Evolutionary conservation across 2,797 vertebrate species (phyloP), one percentile per base, ranked within the genome.

Genomic region (Erethizon dorsatum): DNA sequence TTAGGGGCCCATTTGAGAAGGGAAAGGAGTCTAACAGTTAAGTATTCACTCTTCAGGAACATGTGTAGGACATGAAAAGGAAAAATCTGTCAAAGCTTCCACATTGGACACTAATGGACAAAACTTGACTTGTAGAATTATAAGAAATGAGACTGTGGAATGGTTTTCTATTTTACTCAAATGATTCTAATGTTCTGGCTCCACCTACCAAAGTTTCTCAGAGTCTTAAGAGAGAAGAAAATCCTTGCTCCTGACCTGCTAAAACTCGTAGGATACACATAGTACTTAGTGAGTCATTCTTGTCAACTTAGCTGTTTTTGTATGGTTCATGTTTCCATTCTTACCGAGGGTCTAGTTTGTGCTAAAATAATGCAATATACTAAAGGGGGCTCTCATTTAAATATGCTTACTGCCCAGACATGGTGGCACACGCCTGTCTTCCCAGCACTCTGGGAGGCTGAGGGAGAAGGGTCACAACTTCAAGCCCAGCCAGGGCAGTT

Each of bases 121-220:
- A 75, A 88, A 69, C 26, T 28, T 90, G 28, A 45, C 12, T 88
- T 57, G 52, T 47, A 83, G 78, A 15, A 93, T 3, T 5, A 2
- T 79, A 83, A 97, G 33, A 96, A 45, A 59, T 50, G 37, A 89
- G 12, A 13, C 33, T 26, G 11, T 89, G 63, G 4, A 88, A 77
- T 52, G 11, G 22, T 61, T 96, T 95, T 77, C 18, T 52, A 47
- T 88, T 90, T 92, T 88, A 92, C 8, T 65, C 54, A 94, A 63
- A 80, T 89, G 45, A 88, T 77, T 82, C 13, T 50, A 77, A 15
- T 85, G 37, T 91, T 80, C 33, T 93, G 73, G 9, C 15, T 33
- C 9, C n/a, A 85, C 17, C 41, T 4, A 80, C 15, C 75, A 37
- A 80, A 85, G 67, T 69, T 47, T 88, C 47, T 88, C 28, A 54